These are phyloP conservation scores for Antrozous pallidus DNA, from an alignment of 2,797 vertebrate species.

Conservation along the genomic window DNA sequence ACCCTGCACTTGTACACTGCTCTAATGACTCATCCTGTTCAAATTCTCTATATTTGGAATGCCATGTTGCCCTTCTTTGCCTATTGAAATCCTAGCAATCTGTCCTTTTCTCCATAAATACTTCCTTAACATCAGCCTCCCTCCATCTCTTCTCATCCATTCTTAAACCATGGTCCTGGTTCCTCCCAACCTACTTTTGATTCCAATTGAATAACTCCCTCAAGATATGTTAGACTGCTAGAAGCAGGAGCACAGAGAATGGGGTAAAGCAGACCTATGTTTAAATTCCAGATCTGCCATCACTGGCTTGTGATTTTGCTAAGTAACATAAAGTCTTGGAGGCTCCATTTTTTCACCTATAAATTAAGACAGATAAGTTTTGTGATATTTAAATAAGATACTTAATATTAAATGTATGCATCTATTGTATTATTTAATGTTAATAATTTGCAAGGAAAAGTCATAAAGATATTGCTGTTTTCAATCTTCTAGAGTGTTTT, in stretches of 20 bases:
- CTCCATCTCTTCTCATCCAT: background rate
- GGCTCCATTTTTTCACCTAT: background rate
- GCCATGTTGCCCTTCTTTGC: background rate
- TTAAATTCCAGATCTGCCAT: background rate
- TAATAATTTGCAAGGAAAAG: background rate
- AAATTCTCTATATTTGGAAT: background rate
- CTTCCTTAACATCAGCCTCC: background rate
- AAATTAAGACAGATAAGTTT: slow-evolving; percentile 2
- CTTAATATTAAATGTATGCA: background rate
- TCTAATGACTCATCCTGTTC: background rate
- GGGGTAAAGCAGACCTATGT: background rate
- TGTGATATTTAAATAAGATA: background rate
- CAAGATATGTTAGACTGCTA: background rate
- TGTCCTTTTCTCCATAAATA: background rate
- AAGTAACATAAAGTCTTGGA: background rate
- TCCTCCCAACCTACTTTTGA: background rate
- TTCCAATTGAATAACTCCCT: background rate
- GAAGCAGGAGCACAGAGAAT: background rate
- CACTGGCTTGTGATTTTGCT: background rate
- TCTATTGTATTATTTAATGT: background rate
- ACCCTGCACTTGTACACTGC: background rate
- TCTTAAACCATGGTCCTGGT: background rate
- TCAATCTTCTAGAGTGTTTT: background rate
- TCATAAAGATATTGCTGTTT: background rate
- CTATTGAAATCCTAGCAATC: background rate